phyloP scores from a whole-genome alignment of 1,140 invertebrate species.

The Drosophila pallidifrons region DNA sequence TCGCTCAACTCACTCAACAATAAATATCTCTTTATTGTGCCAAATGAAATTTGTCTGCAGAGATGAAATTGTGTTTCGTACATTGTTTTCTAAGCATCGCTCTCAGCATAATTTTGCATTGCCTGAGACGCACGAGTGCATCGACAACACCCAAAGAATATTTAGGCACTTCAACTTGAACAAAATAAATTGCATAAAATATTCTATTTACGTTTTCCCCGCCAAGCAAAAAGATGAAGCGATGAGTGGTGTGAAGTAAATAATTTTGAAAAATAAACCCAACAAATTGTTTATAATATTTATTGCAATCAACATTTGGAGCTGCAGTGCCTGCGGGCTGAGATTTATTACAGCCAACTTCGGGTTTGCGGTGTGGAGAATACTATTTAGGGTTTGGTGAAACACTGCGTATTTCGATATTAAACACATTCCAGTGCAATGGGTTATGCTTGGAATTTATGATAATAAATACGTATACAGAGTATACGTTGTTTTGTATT shows the following conservation, averaged over 20 bases:
- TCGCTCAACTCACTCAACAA: background rate
- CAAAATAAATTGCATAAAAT: slow-evolving; percentile 83
- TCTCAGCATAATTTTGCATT: slow-evolving; percentile 58
- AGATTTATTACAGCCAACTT: background rate
- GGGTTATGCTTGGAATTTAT: slow-evolving; percentile 72
- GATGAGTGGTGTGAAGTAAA: background rate
- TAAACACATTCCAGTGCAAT: slow-evolving; percentile 38
- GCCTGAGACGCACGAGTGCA: slow-evolving; percentile 70
- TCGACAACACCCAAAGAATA: slow-evolving; percentile 63
- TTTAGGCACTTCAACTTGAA: slow-evolving; percentile 65
- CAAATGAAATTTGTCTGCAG: slow-evolving; percentile 15
- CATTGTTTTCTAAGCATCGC: slow-evolving; percentile 23
- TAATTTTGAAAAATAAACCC: slow-evolving; percentile 3
- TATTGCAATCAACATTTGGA: slow-evolving; percentile 78
- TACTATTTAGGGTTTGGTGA: background rate
- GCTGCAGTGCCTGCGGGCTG: slow-evolving; percentile 61
- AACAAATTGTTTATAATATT: slow-evolving; percentile 60
- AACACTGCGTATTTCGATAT: slow-evolving; percentile 68
- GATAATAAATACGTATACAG: too few species aligned
- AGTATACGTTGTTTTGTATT: too few species aligned
- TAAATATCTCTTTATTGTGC: slow-evolving; percentile 17
- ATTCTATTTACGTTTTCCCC: slow-evolving; percentile 76
- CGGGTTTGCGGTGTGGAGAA: background rate
- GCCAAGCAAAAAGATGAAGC: slow-evolving; percentile 3
- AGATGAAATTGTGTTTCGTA: background rate